Evolutionary conservation across 2,888 invertebrate species (phyloP), one percentile per base, ranked within the genome.

Genomic region (Dryadula phaetusa): DNA sequence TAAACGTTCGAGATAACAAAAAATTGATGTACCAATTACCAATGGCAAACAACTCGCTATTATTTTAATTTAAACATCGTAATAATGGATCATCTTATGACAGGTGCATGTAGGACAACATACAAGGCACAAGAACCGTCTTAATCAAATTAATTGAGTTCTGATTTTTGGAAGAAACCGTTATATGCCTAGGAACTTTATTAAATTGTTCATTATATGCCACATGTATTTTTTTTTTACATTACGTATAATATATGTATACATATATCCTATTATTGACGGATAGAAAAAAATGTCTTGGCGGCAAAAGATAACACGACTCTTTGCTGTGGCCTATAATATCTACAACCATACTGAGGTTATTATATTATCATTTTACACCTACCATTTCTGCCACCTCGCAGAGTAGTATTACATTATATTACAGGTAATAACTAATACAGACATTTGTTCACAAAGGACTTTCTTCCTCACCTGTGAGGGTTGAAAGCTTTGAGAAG

Each of bases 1-100:
- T 85, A 87, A 86, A 81, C 79, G 69, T 67, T 52, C 32, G 61
- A 65, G 64, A 64, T 64, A 58, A 69, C 73, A 76, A 77, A 75
- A 77, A 71, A 72, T 70, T 3, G 65, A 70, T 73, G 72, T 73
- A 70, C 70, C 69, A 73, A 76, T 77, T 71, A 73, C 58, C 72
- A 71, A 72, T 74, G 65, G 70, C 71, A 70, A 69, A 70, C 66
- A 69, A 61, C 64, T 54, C 60, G 44, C 54, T 64, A 70, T 70
- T 60, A 70, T 60, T 67, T 63, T 67, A 65, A 65, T 60, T 61
- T 62, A 22, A 62, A 69, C 46, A 67, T 62, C 49, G 62, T 61
- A 37, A 66, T 69, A 64, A 67, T 69, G 54, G 66, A 70, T 70
- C 61, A 62, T 32, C 40, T 56, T 62, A 32, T 71, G 69, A 71